Evolutionary conservation across 2,888 invertebrate species (phyloP), one percentile per base, ranked within the genome.

Genomic region (Drosophila peninsularis): DNA sequence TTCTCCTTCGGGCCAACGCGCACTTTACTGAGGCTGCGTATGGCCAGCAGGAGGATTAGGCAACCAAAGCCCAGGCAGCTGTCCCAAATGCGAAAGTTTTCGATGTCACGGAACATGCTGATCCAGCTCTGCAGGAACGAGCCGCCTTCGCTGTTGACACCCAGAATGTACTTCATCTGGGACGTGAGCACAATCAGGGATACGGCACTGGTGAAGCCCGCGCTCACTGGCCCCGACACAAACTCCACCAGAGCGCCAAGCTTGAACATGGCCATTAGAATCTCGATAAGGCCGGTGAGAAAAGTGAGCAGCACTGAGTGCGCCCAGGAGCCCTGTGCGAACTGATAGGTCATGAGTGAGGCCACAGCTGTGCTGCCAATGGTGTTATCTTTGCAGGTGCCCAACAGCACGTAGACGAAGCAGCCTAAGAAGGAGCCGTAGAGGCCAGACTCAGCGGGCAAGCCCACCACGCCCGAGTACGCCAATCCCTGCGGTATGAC

Each of bases 301-400:
- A 97, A 96, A 82, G 95, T 95, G 21, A 97, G 94, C 32, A 97
- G 93, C 39, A 97, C 94, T 0, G 97, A 97, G 10, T 90, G 82
- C 90, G 97, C 95, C 92, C 92, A 92, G 19, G 91, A 90, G 30
- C 95, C 95, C 41, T 94, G 94, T 0, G 96, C 94, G 34, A 96
- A 94, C 93, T 96, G 96, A 91, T 94, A 96, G 1, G 97, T 97
- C 90, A 98, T 94, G 58, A 98, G 93, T 1, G 98, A 97, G 76
- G 97, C 96, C 80, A 98, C 97, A 73, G 98, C 98, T 2, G 98
- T 98, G 37, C 98, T 98, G 10, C 98, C 98, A 84, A 98, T 95
- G 2, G 98, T 98, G 77, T 97, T 96, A 91, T 98, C 98, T 92
- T 97, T 97, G 91, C 97, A 97, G 62, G 97, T 97, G 44, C 98